Evolutionary conservation across 1,140 invertebrate genomes (phyloP).

Genomic region (Lucilia cuprina): DNA sequence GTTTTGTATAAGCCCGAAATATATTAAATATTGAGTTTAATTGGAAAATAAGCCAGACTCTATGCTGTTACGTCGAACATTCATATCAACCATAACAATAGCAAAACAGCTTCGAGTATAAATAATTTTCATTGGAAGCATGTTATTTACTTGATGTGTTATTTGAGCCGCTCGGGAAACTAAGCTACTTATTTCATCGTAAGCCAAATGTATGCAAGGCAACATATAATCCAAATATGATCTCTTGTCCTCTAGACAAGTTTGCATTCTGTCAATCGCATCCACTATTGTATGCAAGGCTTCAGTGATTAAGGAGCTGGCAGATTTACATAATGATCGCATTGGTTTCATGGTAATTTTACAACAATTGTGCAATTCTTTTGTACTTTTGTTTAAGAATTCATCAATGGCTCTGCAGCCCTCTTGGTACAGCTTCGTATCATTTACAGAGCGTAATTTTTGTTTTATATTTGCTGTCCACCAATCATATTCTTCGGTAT

Average conservation of each 20-base stretch:
- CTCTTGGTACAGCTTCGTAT: conserved; percentile 30
- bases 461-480: conserved; percentile 34
- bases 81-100: conserved; percentile 40
- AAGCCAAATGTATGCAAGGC: conserved; percentile 38
- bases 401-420: conserved; percentile 41
- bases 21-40: not conserved
- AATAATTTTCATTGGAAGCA: conserved; percentile 42
- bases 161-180: conserved; percentile 30
- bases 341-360: conserved; percentile 43
- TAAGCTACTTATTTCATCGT: conserved; percentile 39
- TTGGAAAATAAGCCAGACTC: not conserved
- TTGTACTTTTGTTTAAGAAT: conserved; percentile 36
- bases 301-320: conserved; percentile 35
- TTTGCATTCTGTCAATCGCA: conserved; percentile 39
- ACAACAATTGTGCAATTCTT: conserved; percentile 43
- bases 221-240: conserved; percentile 36
- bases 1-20: no score
- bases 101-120: conserved; percentile 45
- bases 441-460: conserved; percentile 28
- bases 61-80: conserved; percentile 1
- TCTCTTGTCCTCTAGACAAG: conserved; percentile 40
- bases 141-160: conserved; percentile 32
- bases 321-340: conserved; percentile 40
- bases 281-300: conserved; percentile 38
- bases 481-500: conserved; percentile 26